A percentile compares a stretch with the other conserved stretches of the same genome.
Conservation (phyloP, 2,888 invertebrate genomes). For the Cremastinae sp. region DNA sequence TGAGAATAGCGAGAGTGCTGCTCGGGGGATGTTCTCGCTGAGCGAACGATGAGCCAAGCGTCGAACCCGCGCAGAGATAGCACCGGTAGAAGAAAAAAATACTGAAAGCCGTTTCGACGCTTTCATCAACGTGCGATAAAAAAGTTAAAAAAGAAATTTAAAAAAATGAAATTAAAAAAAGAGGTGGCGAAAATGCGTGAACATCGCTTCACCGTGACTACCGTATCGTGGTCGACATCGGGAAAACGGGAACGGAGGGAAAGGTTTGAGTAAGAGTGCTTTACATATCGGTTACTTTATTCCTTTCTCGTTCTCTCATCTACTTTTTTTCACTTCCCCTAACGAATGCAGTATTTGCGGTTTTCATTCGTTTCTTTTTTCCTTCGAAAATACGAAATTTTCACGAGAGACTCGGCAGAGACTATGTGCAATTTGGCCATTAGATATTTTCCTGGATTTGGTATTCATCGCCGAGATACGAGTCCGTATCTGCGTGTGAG, state of each 20-base stretch:
- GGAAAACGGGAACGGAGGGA: constrained; percentile 16
- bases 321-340: constrained; percentile 6
- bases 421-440: constrained; percentile 43
- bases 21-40: constrained; percentile 40
- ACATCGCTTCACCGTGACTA: constrained; percentile 40
- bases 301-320: not conserved
- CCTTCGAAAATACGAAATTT: constrained; percentile 21
- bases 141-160: constrained; percentile 30
- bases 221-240: constrained; percentile 10
- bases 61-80: constrained; percentile 35
- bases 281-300: constrained; percentile 8
- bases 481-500: not conserved
- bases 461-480: constrained; percentile 42
- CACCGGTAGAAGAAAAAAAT: constrained; percentile 30
- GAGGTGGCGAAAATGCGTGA: constrained; percentile 6
- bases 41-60: constrained; percentile 50
- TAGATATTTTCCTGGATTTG: constrained; percentile 52
- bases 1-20: constrained; percentile 18
- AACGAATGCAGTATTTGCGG: constrained; percentile 6
- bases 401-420: constrained; percentile 13
- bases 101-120: constrained; percentile 50
- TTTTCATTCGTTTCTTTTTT: constrained; percentile 13
- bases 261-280: constrained; percentile 28
- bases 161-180: constrained; percentile 25
- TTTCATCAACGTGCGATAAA: constrained; percentile 63